Evolutionary conservation across 2,113 vertebrate genomes (phyloP).

Genomic region (Neogale vison): DNA sequence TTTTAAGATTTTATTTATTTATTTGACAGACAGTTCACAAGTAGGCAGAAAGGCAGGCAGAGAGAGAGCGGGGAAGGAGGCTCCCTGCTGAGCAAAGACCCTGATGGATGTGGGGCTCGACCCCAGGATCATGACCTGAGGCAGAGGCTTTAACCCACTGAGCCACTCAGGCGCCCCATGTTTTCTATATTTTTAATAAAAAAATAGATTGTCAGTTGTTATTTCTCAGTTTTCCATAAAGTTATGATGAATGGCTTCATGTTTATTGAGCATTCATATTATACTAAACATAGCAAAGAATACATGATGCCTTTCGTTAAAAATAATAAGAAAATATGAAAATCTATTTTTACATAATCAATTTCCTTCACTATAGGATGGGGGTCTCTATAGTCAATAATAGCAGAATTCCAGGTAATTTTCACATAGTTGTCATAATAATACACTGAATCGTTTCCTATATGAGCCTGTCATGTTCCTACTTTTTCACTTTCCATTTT

Average conservation of each 20-base stretch:
- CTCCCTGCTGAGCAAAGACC: too few species aligned
- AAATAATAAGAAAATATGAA: not conserved
- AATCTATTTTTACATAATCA: not conserved
- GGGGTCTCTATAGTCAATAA: not conserved
- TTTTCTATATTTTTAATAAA: not conserved
- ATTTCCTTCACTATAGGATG: not conserved
- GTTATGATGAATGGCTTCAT: not conserved
- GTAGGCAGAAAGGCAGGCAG: too few species aligned
- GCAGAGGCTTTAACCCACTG: too few species aligned
- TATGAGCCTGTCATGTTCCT: not conserved
- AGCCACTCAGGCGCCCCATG: too few species aligned
- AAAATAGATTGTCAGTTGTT: not conserved
- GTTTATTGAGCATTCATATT: not conserved
- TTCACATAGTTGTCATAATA: not conserved
- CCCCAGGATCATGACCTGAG: too few species aligned
- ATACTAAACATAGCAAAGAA: not conserved
- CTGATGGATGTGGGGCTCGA: too few species aligned
- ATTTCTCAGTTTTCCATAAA: not conserved
- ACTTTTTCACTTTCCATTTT: not conserved
- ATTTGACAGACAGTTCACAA: too few species aligned
- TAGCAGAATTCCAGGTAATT: not conserved
- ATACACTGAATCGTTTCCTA: not conserved
- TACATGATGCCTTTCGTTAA: not conserved
- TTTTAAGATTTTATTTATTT: too few species aligned
- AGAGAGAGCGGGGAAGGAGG: too few species aligned